Percentiles rank a stretch among this genome's conserved stretches.
Conservation (phyloP, 2,888 invertebrate genomes). For the Pollenia angustigena region DNA sequence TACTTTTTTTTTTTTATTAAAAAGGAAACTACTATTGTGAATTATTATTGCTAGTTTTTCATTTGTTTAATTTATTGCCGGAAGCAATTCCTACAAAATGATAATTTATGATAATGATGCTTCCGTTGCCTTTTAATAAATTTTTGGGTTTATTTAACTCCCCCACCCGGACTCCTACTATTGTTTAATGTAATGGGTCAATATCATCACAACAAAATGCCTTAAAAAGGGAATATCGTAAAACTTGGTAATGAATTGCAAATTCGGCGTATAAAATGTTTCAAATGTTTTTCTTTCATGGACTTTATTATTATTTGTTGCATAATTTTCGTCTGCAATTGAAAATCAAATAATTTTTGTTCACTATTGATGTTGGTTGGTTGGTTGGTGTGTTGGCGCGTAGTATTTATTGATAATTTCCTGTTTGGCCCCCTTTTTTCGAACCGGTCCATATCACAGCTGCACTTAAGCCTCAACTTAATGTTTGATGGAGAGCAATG, state of each 20-base stretch:
- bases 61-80: constrained; percentile 73
- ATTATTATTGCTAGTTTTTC: constrained; percentile 32
- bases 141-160: constrained; percentile 34
- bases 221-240: constrained; percentile 10
- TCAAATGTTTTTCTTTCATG: constrained; percentile 35
- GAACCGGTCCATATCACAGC: neutral
- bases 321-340: constrained; percentile 11
- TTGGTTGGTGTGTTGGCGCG: constrained; percentile 75
- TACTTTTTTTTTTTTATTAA: neutral
- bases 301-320: constrained; percentile 40
- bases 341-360: constrained; percentile 18
- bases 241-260: constrained; percentile 40
- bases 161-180: neutral
- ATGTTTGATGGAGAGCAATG: constrained; percentile 62
- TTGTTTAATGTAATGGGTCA: constrained; percentile 38
- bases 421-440: constrained; percentile 60
- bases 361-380: constrained; percentile 45
- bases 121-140: constrained; percentile 70
- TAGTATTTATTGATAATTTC: constrained; percentile 83
- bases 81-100: constrained; percentile 83
- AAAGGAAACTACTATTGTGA: constrained; percentile 40
- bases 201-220: constrained; percentile 40
- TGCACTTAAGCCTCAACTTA: constrained; percentile 37
- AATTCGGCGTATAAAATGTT: constrained; percentile 46
- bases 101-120: constrained; percentile 83